Conservation (phyloP, 2,888 invertebrate species). For the Carpatolechia fugitivella region DNA sequence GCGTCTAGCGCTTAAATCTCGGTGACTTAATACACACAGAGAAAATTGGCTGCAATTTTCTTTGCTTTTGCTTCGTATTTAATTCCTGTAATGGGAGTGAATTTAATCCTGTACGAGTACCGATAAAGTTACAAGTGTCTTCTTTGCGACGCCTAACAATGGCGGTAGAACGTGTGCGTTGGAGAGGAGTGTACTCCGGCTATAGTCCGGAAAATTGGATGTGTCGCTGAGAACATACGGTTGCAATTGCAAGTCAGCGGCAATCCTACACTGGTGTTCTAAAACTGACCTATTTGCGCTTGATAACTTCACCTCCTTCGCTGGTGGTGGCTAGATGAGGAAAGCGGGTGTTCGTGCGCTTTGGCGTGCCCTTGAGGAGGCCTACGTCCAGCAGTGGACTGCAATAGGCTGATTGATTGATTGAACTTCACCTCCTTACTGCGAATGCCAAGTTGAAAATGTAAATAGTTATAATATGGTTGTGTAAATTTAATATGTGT, state of each 20-base stretch:
- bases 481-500: too few relatives aligned
- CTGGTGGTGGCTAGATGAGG: too few relatives aligned
- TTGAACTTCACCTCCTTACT: too few relatives aligned
- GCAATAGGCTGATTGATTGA: too few relatives aligned
- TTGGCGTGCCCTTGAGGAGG: too few relatives aligned
- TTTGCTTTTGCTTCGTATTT: neutral
- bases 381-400: too few relatives aligned
- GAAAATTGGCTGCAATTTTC: constrained; percentile 20
- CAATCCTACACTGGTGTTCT: neutral
- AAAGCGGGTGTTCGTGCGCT: too few relatives aligned
- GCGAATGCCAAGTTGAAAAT: too few relatives aligned
- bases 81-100: neutral
- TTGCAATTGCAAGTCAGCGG: too few relatives aligned
- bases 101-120: constrained; percentile 14
- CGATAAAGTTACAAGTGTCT: constrained; percentile 15
- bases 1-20: constrained; percentile 9
- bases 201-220: constrained; percentile 5
- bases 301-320: too few relatives aligned
- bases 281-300: neutral
- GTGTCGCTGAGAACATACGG: neutral
- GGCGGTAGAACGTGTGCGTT: neutral
- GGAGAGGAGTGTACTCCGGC: neutral
- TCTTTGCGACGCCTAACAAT: constrained; percentile 6
- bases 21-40: constrained; percentile 22
- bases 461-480: too few relatives aligned